A percentile compares a stretch with the other conserved stretches of the same genome.
Conservation (phyloP, 2,113 vertebrate species). For the Apaloderma vittatum region DNA sequence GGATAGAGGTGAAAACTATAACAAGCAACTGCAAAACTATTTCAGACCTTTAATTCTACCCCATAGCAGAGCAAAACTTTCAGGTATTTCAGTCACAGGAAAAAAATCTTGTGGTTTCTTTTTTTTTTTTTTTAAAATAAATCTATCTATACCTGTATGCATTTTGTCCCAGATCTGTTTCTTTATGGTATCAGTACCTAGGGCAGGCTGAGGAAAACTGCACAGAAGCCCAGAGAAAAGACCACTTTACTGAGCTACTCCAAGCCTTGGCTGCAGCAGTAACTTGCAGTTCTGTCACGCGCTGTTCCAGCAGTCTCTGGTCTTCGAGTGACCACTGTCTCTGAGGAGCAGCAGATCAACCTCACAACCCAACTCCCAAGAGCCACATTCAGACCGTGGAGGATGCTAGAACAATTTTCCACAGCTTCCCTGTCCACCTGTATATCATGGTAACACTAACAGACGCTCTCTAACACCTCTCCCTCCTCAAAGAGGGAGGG, state of each 20-base stretch:
- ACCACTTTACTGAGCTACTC: neutral
- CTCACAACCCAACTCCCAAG: rapidly evolving
- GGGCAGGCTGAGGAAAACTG: neutral
- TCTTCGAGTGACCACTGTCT: neutral
- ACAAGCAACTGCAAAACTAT: slow-evolving; percentile 37
- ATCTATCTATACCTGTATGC: neutral
- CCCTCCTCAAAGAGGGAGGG: too few relatives aligned
- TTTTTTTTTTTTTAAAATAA: too few relatives aligned
- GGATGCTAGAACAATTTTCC: neutral
- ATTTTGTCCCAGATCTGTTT: neutral
- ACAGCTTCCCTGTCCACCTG: neutral
- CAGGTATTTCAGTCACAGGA: slow-evolving; percentile 16
- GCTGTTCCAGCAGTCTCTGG: neutral
- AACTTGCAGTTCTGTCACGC: neutral
- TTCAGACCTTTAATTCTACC: slow-evolving; percentile 57
- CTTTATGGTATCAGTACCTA: neutral
- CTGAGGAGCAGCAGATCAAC: neutral
- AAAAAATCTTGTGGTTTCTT: neutral
- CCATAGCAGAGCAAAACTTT: neutral
- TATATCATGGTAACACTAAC: too few relatives aligned
- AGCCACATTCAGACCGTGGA: neutral
- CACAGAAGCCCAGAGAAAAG: neutral
- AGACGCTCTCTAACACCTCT: too few relatives aligned
- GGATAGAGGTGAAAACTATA: slow-evolving; percentile 31
- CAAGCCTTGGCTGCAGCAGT: neutral